Conservation (phyloP, 2,113 vertebrate genomes). For the Trichechus manatus region DNA sequence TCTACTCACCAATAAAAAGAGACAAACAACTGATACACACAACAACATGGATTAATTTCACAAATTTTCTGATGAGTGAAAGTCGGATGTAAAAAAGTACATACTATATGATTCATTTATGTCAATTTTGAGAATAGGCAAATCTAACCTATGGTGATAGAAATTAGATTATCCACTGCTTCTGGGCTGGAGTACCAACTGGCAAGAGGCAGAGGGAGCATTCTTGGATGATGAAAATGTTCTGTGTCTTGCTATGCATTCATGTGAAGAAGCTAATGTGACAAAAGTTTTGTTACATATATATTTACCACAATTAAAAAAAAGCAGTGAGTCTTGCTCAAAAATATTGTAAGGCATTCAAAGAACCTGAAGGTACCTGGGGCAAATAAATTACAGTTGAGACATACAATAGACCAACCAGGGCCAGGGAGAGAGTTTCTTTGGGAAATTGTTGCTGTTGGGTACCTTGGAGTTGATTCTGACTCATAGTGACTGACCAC, state of each 20-base stretch:
- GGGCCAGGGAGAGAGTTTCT: neutral
- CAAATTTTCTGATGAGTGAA: neutral
- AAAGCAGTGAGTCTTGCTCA: neutral
- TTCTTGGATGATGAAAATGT: neutral
- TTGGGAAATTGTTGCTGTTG: neutral
- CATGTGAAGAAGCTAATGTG: neutral
- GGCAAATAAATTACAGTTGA: neutral
- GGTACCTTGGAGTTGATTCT: neutral
- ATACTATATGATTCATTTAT: neutral
- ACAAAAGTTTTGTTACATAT: neutral
- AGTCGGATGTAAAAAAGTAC: neutral
- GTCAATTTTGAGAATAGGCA: neutral
- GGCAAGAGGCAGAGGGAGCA: neutral
- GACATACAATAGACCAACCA: neutral
- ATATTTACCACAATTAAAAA: neutral
- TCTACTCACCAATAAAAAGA: slow-evolving; percentile 25
- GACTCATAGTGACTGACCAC: neutral
- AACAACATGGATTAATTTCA: slow-evolving; percentile 12
- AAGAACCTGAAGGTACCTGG: neutral
- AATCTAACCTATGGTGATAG: neutral
- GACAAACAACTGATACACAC: neutral
- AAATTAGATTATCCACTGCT: neutral
- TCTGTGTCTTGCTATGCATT: neutral
- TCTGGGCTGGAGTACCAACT: neutral
- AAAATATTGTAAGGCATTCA: neutral